phyloP scores from a whole-genome alignment of 2,113 vertebrate genomes.

The Lathamus discolor region DNA sequence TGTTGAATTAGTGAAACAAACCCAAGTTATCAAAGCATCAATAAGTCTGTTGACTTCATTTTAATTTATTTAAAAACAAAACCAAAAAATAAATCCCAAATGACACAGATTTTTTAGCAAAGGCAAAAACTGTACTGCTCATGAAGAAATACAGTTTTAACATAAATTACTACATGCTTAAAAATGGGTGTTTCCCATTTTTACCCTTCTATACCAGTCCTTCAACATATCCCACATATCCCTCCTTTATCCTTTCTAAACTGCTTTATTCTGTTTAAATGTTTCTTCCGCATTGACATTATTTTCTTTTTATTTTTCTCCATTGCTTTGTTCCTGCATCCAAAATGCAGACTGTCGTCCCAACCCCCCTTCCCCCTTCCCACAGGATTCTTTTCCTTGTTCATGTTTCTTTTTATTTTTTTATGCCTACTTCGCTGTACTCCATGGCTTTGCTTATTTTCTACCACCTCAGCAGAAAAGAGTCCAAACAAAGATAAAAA shows the following conservation, averaged over 20 bases:
- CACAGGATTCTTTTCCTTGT: neutral
- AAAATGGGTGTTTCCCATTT: neutral
- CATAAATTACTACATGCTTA: neutral
- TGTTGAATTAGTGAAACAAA: neutral
- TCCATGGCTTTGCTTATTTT: neutral
- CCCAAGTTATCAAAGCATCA: neutral
- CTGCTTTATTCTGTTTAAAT: neutral
- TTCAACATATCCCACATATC: neutral
- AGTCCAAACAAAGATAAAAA: neutral
- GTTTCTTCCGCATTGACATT: neutral
- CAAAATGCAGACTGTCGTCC: neutral
- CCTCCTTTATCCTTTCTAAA: neutral
- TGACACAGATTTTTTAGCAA: neutral
- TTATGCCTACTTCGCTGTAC: neutral
- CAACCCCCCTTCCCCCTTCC: neutral
- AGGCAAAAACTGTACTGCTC: neutral
- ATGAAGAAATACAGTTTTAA: neutral
- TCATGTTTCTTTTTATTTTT: neutral
- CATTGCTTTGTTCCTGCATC: neutral
- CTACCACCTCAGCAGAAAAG: neutral
- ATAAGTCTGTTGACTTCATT: neutral
- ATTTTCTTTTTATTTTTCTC: neutral
- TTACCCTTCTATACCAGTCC: neutral
- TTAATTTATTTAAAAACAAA: neutral
- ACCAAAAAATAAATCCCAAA: too few species aligned